phyloP scores from a whole-genome alignment of 2,888 invertebrate species.

The Hirtodrosophila trivittata region DNA sequence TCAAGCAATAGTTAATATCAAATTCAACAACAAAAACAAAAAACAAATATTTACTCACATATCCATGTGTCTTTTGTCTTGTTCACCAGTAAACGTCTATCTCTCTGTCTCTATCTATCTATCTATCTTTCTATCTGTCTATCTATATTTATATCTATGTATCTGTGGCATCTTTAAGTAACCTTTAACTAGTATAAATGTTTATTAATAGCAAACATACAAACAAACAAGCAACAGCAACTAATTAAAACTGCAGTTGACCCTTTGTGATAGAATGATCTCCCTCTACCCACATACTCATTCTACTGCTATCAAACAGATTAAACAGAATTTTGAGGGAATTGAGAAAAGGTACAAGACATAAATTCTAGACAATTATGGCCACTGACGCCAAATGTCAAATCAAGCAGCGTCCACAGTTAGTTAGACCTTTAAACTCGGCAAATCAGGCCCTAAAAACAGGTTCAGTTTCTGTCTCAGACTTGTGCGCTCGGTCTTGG shows the following conservation, averaged over 20 bases:
- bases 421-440: slow-evolving; percentile 75
- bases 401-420: slow-evolving; percentile 74
- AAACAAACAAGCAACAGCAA: slow-evolving; percentile 32
- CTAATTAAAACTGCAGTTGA: slow-evolving; percentile 69
- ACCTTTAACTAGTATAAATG: slow-evolving; percentile 59
- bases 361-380: slow-evolving; percentile 80
- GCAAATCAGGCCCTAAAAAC: slow-evolving; percentile 75
- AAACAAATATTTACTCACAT: slow-evolving; percentile 81
- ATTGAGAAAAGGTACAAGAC: slow-evolving; percentile 68
- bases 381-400: slow-evolving; percentile 81
- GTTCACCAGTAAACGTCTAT: slow-evolving; percentile 80
- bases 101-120: slow-evolving; percentile 30
- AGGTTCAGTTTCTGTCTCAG: slow-evolving; percentile 67
- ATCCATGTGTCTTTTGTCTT: slow-evolving; percentile 84
- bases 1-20: slow-evolving; percentile 52
- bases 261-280: slow-evolving; percentile 22
- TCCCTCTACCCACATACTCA: slow-evolving; percentile 54
- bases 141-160: slow-evolving; percentile 23
- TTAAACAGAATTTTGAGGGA: slow-evolving; percentile 58
- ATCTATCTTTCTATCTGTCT: slow-evolving; percentile 21
- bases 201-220: slow-evolving; percentile 54
- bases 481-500: slow-evolving; percentile 25
- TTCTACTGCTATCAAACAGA: slow-evolving; percentile 49
- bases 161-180: slow-evolving; percentile 51
- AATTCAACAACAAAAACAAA: slow-evolving; percentile 51